Conservation (phyloP, 1,140 invertebrate species). For the Cataglyphis hispanica region DNA sequence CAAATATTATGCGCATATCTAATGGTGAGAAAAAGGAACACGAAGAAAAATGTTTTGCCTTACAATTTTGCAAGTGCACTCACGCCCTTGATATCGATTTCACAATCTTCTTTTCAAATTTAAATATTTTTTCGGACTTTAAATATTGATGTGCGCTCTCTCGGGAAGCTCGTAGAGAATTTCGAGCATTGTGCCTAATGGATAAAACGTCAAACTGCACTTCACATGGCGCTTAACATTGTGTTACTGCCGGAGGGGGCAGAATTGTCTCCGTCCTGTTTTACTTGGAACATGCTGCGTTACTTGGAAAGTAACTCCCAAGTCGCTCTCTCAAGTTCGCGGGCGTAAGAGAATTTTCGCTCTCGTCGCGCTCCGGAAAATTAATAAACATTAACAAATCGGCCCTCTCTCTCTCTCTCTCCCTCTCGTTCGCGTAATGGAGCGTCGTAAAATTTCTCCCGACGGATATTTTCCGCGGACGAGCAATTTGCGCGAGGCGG, state of each 20-base stretch:
- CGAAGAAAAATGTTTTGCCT: too few species aligned
- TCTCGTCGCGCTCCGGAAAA: conserved; percentile 42
- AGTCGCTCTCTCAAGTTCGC: conserved; percentile 39
- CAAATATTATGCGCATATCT: too few species aligned
- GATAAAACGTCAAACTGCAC: conserved; percentile 54
- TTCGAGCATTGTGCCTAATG: conserved; percentile 24
- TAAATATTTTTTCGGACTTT: not conserved
- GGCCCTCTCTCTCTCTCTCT: not conserved
- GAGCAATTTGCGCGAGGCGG: conserved; percentile 59
- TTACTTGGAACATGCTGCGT: conserved; percentile 24
- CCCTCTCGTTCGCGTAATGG: not conserved
- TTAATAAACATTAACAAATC: conserved; percentile 63
- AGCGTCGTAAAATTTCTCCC: conserved; percentile 40
- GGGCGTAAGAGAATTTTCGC: conserved; percentile 47
- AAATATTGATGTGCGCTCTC: not conserved
- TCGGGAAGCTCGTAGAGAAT: not conserved
- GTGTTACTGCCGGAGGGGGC: conserved; percentile 1
- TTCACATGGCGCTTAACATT: conserved; percentile 37
- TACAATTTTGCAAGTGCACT: too few species aligned
- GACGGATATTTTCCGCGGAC: conserved; percentile 63
- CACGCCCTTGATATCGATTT: not conserved
- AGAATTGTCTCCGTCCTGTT: conserved; percentile 47
- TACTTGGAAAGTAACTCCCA: conserved; percentile 34
- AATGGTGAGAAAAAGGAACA: too few species aligned
- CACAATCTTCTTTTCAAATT: not conserved